phyloP scores from a whole-genome alignment of 2,888 invertebrate genomes.

The Phortica okadai region DNA sequence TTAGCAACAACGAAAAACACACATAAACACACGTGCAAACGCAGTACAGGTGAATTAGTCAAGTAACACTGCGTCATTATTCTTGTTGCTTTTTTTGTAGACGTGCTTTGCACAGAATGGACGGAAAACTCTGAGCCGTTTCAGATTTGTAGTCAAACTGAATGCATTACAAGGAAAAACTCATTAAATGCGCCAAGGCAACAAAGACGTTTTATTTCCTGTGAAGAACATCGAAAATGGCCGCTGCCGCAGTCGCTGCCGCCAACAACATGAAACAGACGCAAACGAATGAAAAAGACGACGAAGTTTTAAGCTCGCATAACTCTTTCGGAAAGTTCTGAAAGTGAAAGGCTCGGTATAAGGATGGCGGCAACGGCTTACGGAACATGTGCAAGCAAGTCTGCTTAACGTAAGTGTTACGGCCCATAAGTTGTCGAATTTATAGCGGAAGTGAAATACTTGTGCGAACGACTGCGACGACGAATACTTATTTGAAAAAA shows the following conservation, averaged over 20 bases:
- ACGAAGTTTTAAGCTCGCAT: slow-evolving; percentile 19
- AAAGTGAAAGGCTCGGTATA: not conserved
- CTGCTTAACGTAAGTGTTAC: slow-evolving; percentile 57
- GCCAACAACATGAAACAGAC: slow-evolving; percentile 14
- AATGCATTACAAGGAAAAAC: not conserved
- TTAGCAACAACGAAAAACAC: not conserved
- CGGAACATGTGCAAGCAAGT: slow-evolving; percentile 14
- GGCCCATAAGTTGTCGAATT: slow-evolving; percentile 66
- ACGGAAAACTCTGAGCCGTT: not conserved
- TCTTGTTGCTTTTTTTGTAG: not conserved
- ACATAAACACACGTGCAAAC: not conserved
- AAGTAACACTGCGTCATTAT: not conserved
- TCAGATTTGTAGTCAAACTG: not conserved
- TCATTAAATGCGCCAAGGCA: slow-evolving; percentile 1
- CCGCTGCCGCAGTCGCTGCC: not conserved
- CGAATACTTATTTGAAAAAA: not conserved
- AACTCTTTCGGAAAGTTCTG: slow-evolving; percentile 19
- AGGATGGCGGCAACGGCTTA: not conserved
- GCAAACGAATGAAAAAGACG: slow-evolving; percentile 1
- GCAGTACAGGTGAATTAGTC: not conserved
- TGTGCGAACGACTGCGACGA: slow-evolving; percentile 41
- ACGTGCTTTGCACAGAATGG: not conserved
- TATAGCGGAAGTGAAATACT: slow-evolving; percentile 68
- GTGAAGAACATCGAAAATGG: not conserved
- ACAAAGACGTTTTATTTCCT: slow-evolving; percentile 4